These are phyloP conservation scores for Spilarctia lutea DNA, from an alignment of 2,888 invertebrate species.

Conservation along the genomic window DNA sequence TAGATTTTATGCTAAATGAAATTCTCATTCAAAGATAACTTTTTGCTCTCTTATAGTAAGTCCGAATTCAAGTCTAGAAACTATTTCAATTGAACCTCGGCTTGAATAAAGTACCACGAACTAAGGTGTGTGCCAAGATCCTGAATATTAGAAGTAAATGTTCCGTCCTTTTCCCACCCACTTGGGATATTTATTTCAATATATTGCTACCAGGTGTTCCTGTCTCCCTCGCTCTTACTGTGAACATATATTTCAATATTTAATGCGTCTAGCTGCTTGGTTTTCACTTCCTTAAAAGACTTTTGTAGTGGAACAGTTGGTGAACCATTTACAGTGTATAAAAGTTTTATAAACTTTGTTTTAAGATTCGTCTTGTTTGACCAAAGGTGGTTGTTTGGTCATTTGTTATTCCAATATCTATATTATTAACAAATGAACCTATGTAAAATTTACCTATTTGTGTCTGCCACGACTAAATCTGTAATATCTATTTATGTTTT, in stretches of 20 bases:
- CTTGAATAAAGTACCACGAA: conserved; percentile 55
- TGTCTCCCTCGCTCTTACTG: conserved; percentile 29
- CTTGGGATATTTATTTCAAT: conserved; percentile 59
- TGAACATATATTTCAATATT: conserved; percentile 64
- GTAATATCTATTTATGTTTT: too few species aligned
- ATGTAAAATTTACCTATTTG: too few species aligned
- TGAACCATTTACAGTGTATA: conserved; percentile 6
- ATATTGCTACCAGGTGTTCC: conserved; percentile 63
- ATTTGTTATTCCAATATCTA: too few species aligned
- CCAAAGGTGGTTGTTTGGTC: too few species aligned
- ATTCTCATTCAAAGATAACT: neutral
- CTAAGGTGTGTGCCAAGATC: conserved; percentile 67
- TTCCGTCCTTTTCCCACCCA: conserved; percentile 45
- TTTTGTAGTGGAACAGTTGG: conserved; percentile 27
- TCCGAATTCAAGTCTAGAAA: conserved; percentile 43
- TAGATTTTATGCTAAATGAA: neutral
- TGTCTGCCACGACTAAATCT: too few species aligned
- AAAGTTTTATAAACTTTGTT: neutral
- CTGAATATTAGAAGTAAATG: conserved; percentile 67
- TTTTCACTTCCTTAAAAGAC: conserved; percentile 49
- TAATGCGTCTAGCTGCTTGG: conserved; percentile 64
- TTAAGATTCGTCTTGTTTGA: neutral
- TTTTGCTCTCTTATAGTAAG: conserved; percentile 29
- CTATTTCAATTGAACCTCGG: conserved; percentile 48
- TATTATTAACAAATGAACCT: too few species aligned